Percentiles rank a stretch among this genome's conserved stretches.
phyloP scores from a whole-genome alignment of 2,113 vertebrate genomes.

The Callithrix jacchus region DNA sequence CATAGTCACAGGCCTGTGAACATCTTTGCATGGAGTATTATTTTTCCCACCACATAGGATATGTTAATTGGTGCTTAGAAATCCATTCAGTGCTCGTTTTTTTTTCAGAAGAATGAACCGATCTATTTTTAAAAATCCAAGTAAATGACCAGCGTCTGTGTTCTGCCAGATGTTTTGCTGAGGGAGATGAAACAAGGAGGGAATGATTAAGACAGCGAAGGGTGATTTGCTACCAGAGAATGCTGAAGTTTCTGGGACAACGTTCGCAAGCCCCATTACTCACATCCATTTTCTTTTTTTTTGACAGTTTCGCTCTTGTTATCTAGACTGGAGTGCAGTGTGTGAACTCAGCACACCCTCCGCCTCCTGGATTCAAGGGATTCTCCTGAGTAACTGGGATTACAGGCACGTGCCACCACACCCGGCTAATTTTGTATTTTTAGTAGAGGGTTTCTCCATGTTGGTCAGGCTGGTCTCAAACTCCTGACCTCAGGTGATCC shows the following conservation, averaged over 20 bases:
- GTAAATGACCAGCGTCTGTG: neutral
- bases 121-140: neutral
- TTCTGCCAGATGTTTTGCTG: neutral
- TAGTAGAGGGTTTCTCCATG: no score
- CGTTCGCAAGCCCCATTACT: neutral
- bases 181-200: neutral
- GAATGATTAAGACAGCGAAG: neutral
- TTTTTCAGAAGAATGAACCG: neutral
- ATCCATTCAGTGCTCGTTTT: neutral
- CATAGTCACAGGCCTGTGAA: neutral
- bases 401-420: no score
- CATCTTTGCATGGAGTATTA: neutral
- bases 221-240: neutral
- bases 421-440: no score
- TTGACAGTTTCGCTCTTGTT: no score
- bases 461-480: no score
- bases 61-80: neutral
- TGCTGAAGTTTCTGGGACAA: neutral
- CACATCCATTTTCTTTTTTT: neutral
- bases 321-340: no score
- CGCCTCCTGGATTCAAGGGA: no score
- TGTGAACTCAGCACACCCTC: no score
- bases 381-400: no score
- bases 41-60: neutral
- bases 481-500: no score